Evolutionary conservation across 2,797 vertebrate genomes (phyloP).

Genomic region (Vespertilio murinus): DNA sequence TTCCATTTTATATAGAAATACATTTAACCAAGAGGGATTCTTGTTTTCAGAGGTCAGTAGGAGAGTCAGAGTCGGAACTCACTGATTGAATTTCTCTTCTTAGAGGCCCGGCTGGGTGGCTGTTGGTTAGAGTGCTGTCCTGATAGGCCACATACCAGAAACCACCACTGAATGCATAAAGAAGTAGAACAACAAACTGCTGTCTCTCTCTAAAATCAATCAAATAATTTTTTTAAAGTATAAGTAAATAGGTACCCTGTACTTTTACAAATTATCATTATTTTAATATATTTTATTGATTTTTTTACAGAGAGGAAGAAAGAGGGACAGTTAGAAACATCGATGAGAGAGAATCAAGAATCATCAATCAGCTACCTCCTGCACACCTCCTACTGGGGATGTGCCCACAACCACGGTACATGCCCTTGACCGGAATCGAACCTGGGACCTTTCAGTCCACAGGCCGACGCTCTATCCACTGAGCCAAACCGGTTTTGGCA

Average conservation of each 20-base stretch:
- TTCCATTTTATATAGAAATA: background rate
- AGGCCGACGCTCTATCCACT: no score
- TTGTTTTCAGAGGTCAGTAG: background rate
- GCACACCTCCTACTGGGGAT: no score
- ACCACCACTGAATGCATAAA: background rate
- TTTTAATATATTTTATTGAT: no score
- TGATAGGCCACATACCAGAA: background rate
- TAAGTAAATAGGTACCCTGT: background rate
- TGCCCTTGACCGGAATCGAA: no score
- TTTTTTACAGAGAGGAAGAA: no score
- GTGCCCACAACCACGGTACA: no score
- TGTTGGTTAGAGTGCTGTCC: background rate
- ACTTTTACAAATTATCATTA: background rate
- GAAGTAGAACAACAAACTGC: background rate
- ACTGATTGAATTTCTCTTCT: background rate
- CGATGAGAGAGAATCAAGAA: no score
- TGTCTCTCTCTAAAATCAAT: background rate
- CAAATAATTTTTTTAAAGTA: background rate
- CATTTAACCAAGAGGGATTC: background rate
- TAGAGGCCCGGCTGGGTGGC: background rate
- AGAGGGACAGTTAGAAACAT: no score
- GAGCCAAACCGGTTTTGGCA: no score
- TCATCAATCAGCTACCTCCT: no score
- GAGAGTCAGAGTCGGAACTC: background rate
- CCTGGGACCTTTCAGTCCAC: no score